Evolutionary conservation across 2,888 invertebrate genomes (phyloP), one percentile per base, ranked within the genome.

Genomic region (Furcula furcula): DNA sequence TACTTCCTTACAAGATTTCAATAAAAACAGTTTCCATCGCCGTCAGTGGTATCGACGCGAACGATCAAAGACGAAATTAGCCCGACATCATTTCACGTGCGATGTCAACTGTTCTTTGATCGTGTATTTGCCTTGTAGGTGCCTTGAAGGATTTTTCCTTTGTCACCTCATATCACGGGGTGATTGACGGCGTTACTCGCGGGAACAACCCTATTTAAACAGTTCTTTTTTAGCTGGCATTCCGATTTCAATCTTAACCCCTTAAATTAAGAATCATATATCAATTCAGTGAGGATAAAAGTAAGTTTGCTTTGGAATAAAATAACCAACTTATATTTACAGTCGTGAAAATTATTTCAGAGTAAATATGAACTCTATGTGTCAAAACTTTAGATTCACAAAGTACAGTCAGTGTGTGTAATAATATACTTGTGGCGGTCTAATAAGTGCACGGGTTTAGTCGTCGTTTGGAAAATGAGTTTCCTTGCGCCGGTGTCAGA

Each of bases 81-180:
- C 80, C 68, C 80, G 67, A 73, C 81, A 67, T 77, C 76, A 74
- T 80, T 69, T 71, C 69, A 70, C 68, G 66, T 57, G 63, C 65
- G 70, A 73, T 71, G 78, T 76, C 80, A 76, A 66, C 64, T 58
- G 56, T 68, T 63, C 85, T 86, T 86, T 86, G 86, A 86, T 86
- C 86, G 76, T 49, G 68, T 73, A 68, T 75, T 74, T 72, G 68
- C 60, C 56, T 57, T 55, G 61, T n/a, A n/a, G n/a, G n/a, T n/a
- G n/a, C n/a, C n/a, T n/a, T n/a, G 71, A 82, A 79, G 81, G 82
- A 86, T 85, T 84, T 85, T 85, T 85, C 83, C 82, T 85, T 84
- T 84, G 83, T 84, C 82, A 82, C 68, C 63, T 67, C 72, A 68
- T 67, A 76, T 82, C 81, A 79, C 74, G 68, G 61, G 61, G 81